A percentile compares a stretch with the other conserved stretches of the same genome.
These are phyloP conservation scores for Meriones psammophilus DNA, from an alignment of 2,797 vertebrate species.

Conservation along the genomic window DNA sequence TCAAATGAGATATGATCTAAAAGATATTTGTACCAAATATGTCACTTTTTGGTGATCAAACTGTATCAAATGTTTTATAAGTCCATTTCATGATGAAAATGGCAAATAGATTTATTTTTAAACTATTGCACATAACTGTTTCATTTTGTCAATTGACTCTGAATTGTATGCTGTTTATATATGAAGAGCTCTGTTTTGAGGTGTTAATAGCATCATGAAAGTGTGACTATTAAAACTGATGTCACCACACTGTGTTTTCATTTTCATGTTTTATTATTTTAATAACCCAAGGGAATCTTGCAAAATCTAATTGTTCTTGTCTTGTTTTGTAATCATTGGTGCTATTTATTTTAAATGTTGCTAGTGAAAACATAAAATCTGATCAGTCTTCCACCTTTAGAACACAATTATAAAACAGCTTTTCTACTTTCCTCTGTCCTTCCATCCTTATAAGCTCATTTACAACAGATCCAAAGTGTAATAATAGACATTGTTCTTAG, in stretches of 20 bases:
- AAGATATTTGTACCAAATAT: neutral
- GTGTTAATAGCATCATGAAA: neutral
- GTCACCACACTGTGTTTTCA: neutral
- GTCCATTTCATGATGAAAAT: conserved; percentile 44
- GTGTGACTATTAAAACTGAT: neutral
- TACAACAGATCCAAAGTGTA: neutral
- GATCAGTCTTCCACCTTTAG: neutral
- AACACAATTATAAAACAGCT: neutral
- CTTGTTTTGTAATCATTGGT: neutral
- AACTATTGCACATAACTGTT: neutral
- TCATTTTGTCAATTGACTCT: neutral
- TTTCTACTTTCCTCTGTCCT: neutral
- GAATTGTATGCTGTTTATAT: neutral
- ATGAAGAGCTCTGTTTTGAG: neutral
- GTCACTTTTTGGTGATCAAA: neutral
- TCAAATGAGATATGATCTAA: conserved; percentile 45
- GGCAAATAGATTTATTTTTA: neutral
- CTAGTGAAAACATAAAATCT: neutral
- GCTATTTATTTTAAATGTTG: neutral
- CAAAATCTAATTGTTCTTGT: neutral
- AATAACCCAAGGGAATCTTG: neutral
- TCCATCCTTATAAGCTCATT: neutral
- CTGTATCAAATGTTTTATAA: conserved; percentile 27
- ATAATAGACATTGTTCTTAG: conserved; percentile 24
- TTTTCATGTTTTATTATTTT: neutral